These are phyloP conservation scores for Horisme vitalbata DNA, from an alignment of 2,888 invertebrate species.

Conservation along the genomic window DNA sequence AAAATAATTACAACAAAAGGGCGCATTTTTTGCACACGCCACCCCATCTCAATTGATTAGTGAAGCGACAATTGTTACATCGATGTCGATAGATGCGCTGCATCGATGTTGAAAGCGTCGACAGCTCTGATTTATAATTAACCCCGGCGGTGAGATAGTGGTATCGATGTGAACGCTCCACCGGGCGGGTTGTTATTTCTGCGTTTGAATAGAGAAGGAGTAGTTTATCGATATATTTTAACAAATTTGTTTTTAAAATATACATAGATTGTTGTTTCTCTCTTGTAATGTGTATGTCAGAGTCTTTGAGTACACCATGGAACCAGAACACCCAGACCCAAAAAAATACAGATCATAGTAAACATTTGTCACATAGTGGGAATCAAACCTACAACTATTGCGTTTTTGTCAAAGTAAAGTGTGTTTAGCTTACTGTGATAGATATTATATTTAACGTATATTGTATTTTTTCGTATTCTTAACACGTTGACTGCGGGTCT, in stretches of 20 bases:
- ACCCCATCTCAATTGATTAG: slow-evolving; percentile 17
- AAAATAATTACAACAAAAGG: slow-evolving; percentile 11
- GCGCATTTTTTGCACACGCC: slow-evolving; percentile 11
- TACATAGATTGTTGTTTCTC: too few species aligned
- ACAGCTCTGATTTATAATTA: slow-evolving; percentile 42
- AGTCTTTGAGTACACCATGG: too few species aligned
- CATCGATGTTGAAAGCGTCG: slow-evolving; percentile 24
- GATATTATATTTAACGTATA: too few species aligned
- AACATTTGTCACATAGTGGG: too few species aligned
- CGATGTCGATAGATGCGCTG: slow-evolving; percentile 15
- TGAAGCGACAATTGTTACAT: slow-evolving; percentile 14
- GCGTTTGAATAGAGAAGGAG: slow-evolving; percentile 9
- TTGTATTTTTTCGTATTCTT: too few species aligned
- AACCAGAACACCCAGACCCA: too few species aligned
- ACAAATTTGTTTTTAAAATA: neutral
- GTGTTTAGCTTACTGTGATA: too few species aligned
- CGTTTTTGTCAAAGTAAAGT: too few species aligned
- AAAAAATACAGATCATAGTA: too few species aligned
- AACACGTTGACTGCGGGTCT: too few species aligned
- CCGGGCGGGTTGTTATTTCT: slow-evolving; percentile 16
- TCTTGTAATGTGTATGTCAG: too few species aligned
- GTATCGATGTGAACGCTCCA: slow-evolving; percentile 25
- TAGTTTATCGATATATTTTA: slow-evolving; percentile 8
- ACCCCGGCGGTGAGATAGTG: slow-evolving; percentile 27
- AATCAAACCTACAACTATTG: too few species aligned